phyloP scores from a whole-genome alignment of 2,888 invertebrate species.

The Drosophila emarginata region DNA sequence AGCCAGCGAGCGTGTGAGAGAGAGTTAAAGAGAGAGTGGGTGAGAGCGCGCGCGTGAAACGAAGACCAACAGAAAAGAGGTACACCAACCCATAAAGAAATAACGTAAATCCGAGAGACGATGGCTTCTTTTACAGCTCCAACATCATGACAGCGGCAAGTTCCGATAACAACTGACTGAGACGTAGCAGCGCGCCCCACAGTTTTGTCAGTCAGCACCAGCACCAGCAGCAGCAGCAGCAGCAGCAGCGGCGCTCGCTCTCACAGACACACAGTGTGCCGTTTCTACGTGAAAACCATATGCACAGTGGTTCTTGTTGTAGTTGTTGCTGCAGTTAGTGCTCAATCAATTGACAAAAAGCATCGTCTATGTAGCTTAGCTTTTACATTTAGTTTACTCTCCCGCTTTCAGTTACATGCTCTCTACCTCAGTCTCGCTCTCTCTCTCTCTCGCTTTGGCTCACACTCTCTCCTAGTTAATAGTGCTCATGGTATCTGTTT shows the following conservation, averaged over 20 bases:
- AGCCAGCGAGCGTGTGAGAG: conserved; percentile 1
- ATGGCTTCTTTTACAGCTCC: conserved; percentile 60
- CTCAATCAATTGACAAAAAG: conserved; percentile 70
- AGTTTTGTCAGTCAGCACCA: conserved; percentile 17
- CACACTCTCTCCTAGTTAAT: background rate
- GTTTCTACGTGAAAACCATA: conserved; percentile 24
- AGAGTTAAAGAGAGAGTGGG: conserved; percentile 37
- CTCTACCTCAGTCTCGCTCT: conserved; percentile 20
- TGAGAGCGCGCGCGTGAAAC: conserved; percentile 67
- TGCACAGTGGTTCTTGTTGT: conserved; percentile 26
- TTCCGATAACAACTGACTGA: conserved; percentile 71
- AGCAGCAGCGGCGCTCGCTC: conserved; percentile 15
- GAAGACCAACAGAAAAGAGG: conserved; percentile 26
- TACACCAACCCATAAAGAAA: conserved; percentile 37
- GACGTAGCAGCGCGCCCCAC: conserved; percentile 12
- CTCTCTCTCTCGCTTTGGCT: conserved; percentile 24
- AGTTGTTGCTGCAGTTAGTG: conserved; percentile 20
- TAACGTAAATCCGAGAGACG: conserved; percentile 44
- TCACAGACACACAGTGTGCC: conserved; percentile 13
- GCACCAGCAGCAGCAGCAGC: conserved; percentile 6
- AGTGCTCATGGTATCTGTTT: conserved; percentile 9
- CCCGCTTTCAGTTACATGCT: conserved; percentile 39
- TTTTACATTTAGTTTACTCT: conserved; percentile 30
- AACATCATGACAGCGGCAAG: conserved; percentile 63
- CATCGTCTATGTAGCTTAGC: conserved; percentile 18